Base-by-base conservation (phyloP, 53 echinoderm and acorn worm genomes). In the Actinopyga echinites region DNA sequence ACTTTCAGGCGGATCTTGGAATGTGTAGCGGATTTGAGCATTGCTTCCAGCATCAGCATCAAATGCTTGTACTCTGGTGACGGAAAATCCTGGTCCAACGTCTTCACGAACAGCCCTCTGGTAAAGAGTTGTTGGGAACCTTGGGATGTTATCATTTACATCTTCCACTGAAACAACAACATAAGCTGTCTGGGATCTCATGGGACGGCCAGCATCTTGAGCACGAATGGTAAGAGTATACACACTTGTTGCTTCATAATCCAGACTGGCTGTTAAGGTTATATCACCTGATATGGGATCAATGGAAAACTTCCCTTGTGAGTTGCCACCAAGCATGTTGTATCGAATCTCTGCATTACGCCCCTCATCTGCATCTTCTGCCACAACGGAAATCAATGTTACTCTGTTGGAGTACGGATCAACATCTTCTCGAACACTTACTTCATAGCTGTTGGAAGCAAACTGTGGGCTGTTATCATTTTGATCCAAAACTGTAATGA, bases 401-500 rank as follows among this genome's bases (percentile, higher is more conserved):
- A 73, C 79, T 15, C 73, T 75, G 35, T 62, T 45, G 30, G 83
- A 75, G 83, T 88, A 80, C 23, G 92, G 86, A 57, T 84, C 86
- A 17, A 87, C 73, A 79, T 92, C 87, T 55, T 99, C 99, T 63
- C 88, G 75, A 26, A 99, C 85, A 65, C 71, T 63, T 10, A 99
- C 95, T 73, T 99, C 94, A 79, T 92, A 99, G 58, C 43, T 92
- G 26, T 80, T 75, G 61, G 90, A 85, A 22, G 64, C 75, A 74
- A 99, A 99, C 67, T 99, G 92, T 23, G 99, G 99, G 21, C 75
- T 86, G 83, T 99, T 99, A 79, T 99, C 99, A 58, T 99, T 99
- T 37, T 79, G 63, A 75, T 99, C 99, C 55, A 91, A 67, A 49
- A 99, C 92, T n/a, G 93, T 89, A 1, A 99, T 62, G 21, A 89